Conservation (phyloP, 2,797 vertebrate species). For the Otus scops region DNA sequence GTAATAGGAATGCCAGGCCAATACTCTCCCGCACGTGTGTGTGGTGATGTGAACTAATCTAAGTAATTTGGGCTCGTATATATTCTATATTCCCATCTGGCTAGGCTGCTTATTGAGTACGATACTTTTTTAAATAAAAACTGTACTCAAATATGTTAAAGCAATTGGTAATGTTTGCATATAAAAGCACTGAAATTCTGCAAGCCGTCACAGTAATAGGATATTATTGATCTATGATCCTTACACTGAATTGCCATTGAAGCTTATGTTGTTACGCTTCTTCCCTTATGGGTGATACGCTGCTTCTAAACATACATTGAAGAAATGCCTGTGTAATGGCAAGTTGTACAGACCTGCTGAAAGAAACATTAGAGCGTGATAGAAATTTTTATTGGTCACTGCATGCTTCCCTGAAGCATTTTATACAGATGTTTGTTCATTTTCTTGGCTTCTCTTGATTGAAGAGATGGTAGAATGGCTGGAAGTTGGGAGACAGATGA, state of each 20-base stretch:
- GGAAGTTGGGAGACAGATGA: background rate
- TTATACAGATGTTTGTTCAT: background rate
- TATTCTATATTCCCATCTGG: background rate
- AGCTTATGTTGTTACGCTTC: background rate
- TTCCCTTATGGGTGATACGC: rapidly evolving
- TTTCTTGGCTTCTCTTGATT: background rate
- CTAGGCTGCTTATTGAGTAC: background rate
- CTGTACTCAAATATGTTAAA: background rate
- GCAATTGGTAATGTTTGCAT: background rate
- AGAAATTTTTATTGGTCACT: background rate
- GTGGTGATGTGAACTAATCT: background rate
- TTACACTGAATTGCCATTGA: background rate
- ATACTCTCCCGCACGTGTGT: rapidly evolving
- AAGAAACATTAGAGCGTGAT: rapidly evolving
- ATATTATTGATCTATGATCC: background rate
- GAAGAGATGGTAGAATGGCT: background rate
- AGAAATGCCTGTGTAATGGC: background rate
- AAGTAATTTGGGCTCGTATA: background rate
- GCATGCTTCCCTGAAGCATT: background rate
- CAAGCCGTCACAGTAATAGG: rapidly evolving
- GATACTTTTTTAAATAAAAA: background rate
- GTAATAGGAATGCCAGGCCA: background rate
- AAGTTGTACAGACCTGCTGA: background rate
- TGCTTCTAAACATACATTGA: background rate
- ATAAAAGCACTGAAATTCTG: background rate